A percentile compares a stretch with the other conserved stretches of the same genome.
phyloP scores from a whole-genome alignment of 2,113 vertebrate genomes.

The Pluvialis apricaria region DNA sequence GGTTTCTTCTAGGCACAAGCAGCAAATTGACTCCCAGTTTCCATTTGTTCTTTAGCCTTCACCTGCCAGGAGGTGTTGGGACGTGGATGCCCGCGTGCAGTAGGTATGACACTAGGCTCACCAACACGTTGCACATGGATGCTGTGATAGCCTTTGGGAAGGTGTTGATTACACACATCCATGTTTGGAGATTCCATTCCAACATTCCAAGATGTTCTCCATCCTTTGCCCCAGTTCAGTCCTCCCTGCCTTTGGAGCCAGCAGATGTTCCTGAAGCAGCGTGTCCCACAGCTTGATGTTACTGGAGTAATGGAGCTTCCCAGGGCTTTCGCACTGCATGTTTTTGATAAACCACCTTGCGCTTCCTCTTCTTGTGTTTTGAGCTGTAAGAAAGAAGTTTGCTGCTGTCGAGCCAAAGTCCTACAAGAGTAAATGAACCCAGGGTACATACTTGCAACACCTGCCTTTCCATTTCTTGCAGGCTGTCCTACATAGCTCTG shows the following conservation, averaged over 20 bases:
- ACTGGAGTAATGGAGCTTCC: background rate
- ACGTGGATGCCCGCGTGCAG: background rate
- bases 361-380: background rate
- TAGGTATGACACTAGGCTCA: background rate
- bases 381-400: background rate
- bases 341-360: background rate
- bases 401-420: background rate
- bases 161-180: background rate
- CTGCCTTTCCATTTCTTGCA: background rate
- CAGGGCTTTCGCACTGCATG: background rate
- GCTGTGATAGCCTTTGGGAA: background rate
- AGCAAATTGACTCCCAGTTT: background rate
- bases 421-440: background rate
- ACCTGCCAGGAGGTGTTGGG: background rate
- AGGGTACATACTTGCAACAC: background rate
- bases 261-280: background rate
- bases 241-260: background rate
- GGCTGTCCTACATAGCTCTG: background rate
- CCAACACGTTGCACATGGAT: fast-evolving
- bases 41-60: background rate
- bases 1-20: background rate
- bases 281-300: background rate
- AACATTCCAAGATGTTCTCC: background rate
- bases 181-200: background rate
- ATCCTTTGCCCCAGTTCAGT: background rate